phyloP scores from a whole-genome alignment of 2,797 vertebrate species.

The Moxostoma hubbsi region DNA sequence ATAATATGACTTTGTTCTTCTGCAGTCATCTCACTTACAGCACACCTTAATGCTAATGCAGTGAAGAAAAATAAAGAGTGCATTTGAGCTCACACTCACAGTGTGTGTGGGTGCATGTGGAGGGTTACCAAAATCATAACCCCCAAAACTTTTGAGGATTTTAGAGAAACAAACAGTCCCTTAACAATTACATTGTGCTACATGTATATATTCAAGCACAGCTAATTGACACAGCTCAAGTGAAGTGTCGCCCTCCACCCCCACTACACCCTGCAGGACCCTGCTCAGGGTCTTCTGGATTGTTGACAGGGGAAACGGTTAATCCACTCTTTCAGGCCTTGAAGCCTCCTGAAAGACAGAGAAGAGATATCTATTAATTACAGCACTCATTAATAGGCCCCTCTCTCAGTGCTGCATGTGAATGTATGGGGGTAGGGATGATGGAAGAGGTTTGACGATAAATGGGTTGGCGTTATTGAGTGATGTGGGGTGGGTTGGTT shows the following conservation, averaged over 20 bases:
- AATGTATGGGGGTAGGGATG: conserved; percentile 14
- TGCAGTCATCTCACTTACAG: conserved; percentile 30
- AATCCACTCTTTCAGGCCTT: conserved; percentile 74
- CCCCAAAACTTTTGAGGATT: conserved; percentile 68
- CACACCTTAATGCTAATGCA: conserved; percentile 28
- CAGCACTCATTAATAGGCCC: conserved; percentile 87
- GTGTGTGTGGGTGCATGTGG: conserved; percentile 12
- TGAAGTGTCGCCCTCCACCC: conserved; percentile 64
- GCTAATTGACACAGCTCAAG: conserved; percentile 83
- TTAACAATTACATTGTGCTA: conserved; percentile 80
- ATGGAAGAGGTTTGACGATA: conserved; percentile 36
- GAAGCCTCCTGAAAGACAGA: conserved; percentile 82
- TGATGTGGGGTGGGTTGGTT: conserved; percentile 24
- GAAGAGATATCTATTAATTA: conserved; percentile 94
- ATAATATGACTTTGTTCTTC: conserved; percentile 33
- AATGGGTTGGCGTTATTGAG: conserved; percentile 59
- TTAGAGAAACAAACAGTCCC: conserved; percentile 76
- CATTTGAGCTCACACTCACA: background rate
- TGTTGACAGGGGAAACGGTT: conserved; percentile 77
- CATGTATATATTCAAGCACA: conserved; percentile 76
- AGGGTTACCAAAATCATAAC: conserved; percentile 52
- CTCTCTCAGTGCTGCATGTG: conserved; percentile 72
- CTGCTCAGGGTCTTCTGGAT: conserved; percentile 72
- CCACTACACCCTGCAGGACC: conserved; percentile 70
- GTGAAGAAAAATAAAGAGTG: conserved; percentile 59